Evolutionary conservation across 2,888 invertebrate species (phyloP).

Genomic region (Apodemia mormo): DNA sequence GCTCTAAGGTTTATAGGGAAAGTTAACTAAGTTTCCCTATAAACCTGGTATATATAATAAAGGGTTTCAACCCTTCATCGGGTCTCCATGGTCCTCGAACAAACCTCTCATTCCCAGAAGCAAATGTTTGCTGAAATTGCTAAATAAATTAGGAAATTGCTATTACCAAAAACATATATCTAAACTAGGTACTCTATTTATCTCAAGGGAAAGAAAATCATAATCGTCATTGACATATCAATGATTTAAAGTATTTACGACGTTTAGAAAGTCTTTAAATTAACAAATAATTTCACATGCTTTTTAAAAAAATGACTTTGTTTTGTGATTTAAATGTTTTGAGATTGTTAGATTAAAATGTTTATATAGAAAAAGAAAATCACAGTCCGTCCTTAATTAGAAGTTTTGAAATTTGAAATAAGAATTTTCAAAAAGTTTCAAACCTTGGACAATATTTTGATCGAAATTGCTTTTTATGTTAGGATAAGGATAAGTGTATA

Average conservation of each 20-base stretch:
- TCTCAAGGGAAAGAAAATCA: too few relatives aligned
- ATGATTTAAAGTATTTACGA: not conserved
- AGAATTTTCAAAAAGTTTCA: conserved; percentile 32
- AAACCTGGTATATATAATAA: too few relatives aligned
- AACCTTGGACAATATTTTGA: conserved; percentile 23
- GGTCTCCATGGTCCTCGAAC: too few relatives aligned
- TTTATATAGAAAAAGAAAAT: conserved; percentile 28
- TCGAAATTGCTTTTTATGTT: not conserved
- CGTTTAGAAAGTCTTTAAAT: not conserved
- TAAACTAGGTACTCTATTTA: too few relatives aligned
- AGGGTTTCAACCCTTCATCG: too few relatives aligned
- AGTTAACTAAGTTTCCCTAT: too few relatives aligned
- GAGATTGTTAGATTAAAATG: not conserved
- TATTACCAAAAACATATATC: too few relatives aligned
- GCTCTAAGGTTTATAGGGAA: too few relatives aligned
- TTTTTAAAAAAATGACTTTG: not conserved
- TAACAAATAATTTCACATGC: not conserved
- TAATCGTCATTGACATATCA: not conserved
- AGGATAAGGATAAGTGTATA: not conserved
- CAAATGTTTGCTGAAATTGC: too few relatives aligned
- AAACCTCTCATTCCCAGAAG: too few relatives aligned
- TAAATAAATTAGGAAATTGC: too few relatives aligned
- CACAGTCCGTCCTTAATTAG: conserved; percentile 40
- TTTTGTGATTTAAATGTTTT: not conserved
- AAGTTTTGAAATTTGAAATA: conserved; percentile 35